phyloP scores from a whole-genome alignment of 37 sponge, comb jelly and placozoan genomes.

The Beroe forskalii region DNA sequence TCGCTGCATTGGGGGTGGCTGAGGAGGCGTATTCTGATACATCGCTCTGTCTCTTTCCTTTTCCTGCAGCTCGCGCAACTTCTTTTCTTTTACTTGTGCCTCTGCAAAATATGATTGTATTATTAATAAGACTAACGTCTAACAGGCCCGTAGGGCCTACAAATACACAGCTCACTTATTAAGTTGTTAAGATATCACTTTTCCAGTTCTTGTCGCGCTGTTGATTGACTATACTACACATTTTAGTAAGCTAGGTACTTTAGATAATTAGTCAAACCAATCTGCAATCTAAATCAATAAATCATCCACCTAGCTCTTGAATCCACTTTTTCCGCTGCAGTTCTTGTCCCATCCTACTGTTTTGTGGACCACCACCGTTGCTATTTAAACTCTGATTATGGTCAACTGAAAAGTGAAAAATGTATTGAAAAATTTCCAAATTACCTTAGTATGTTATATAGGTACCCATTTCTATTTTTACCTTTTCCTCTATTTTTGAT shows the following conservation, averaged over 20 bases:
- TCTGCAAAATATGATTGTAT: constrained; percentile 7
- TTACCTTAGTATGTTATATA: neutral
- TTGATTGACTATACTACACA: too few species aligned
- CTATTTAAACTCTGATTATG: neutral
- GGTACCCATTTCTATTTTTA: neutral
- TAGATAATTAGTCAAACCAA: too few species aligned
- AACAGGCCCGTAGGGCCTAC: too few species aligned
- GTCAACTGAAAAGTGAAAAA: neutral
- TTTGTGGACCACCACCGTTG: neutral
- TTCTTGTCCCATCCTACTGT: neutral
- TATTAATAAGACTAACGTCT: too few species aligned
- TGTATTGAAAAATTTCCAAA: neutral
- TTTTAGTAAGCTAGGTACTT: too few species aligned
- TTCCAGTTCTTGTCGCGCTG: too few species aligned
- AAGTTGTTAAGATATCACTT: too few species aligned
- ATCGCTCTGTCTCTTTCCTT: neutral
- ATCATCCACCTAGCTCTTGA: constrained; percentile 26
- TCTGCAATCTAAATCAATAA: too few species aligned
- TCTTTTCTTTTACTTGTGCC: constrained; percentile 37
- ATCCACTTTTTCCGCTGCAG: neutral
- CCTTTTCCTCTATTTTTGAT: too few species aligned
- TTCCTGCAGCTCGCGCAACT: neutral
- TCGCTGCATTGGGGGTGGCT: neutral
- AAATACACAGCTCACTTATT: too few species aligned
- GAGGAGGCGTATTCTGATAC: neutral